Conservation (phyloP, 2,113 vertebrate species). For the Halcyon malimbica region DNA sequence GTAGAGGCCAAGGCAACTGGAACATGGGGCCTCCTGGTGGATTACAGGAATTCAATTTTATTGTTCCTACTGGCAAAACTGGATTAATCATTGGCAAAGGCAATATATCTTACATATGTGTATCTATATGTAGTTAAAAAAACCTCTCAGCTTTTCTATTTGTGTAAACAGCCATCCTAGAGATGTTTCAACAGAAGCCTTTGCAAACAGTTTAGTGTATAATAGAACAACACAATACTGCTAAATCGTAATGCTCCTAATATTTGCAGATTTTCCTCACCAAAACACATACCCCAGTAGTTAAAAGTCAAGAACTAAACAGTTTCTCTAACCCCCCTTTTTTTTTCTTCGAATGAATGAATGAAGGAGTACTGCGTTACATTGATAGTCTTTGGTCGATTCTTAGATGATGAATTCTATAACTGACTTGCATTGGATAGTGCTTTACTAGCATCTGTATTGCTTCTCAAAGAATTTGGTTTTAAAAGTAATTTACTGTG, state of each 20-base stretch:
- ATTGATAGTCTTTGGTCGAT: background rate
- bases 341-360: background rate
- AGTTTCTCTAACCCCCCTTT: background rate
- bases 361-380: background rate
- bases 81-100: constrained; percentile 99
- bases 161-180: background rate
- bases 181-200: background rate
- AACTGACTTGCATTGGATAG: background rate
- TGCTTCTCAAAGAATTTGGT: background rate
- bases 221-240: background rate
- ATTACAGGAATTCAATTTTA: constrained; percentile 96
- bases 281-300: background rate
- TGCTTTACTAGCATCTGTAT: background rate
- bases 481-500: background rate
- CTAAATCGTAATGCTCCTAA: background rate
- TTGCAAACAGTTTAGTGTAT: background rate
- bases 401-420: background rate
- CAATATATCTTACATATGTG: constrained; percentile 41
- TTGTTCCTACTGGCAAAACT: constrained; percentile 97
- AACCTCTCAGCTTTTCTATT: background rate
- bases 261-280: background rate
- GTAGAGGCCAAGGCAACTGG: constrained; percentile 97
- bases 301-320: background rate
- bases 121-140: background rate
- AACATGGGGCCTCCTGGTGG: constrained; percentile 98